phyloP scores from a whole-genome alignment of 2,113 vertebrate species.

The Dicaeum eximium region DNA sequence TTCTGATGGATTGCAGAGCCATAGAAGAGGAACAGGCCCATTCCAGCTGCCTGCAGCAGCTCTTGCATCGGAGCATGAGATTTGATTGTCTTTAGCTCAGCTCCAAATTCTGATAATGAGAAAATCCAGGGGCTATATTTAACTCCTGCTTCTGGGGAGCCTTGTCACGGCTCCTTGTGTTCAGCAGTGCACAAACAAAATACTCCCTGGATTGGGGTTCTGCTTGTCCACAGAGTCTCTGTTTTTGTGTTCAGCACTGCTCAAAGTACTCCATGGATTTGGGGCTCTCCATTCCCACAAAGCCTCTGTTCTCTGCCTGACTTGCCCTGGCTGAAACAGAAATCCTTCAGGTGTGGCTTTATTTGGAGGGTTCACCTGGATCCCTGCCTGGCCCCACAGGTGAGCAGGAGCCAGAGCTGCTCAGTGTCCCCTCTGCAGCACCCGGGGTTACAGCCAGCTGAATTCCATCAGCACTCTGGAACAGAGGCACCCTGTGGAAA shows the following conservation, averaged over 20 bases:
- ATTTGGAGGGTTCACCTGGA: background rate
- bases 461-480: background rate
- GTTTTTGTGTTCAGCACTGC: background rate
- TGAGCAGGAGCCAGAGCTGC: background rate
- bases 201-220: background rate
- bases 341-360: background rate
- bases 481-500: background rate
- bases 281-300: background rate
- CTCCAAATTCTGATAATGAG: background rate
- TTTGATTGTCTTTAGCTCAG: conserved; percentile 10
- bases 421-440: background rate
- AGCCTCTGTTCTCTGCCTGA: background rate
- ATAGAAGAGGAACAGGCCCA: background rate
- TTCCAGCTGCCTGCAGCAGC: background rate
- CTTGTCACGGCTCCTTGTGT: background rate
- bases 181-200: background rate
- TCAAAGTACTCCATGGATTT: no score
- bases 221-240: background rate
- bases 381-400: background rate
- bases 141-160: background rate
- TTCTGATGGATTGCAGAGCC: background rate
- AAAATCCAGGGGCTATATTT: conserved; percentile 21
- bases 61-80: background rate
- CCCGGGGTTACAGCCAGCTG: background rate
- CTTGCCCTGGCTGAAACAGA: background rate